A percentile compares a stretch with the other conserved stretches of the same genome.
phyloP scores from a whole-genome alignment of 2,888 invertebrate genomes.

The Caprella mutica region DNA sequence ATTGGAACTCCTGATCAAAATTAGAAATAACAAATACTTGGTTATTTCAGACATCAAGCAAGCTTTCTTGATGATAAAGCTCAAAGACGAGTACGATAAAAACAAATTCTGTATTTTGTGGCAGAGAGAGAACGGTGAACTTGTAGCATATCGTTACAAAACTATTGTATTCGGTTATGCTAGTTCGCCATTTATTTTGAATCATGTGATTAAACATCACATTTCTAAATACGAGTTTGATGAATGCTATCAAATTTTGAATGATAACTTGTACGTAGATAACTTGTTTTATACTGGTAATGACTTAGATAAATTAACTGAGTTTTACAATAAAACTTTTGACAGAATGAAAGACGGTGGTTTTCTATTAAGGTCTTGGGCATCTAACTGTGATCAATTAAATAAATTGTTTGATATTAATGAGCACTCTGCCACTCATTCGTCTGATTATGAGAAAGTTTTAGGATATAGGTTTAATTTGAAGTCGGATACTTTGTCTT shows the following conservation, averaged over 20 bases:
- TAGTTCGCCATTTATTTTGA: slow-evolving; percentile 1
- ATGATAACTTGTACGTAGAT: slow-evolving; percentile 5
- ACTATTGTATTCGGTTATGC: slow-evolving; percentile 6
- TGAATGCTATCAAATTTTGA: neutral
- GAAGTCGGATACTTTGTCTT: neutral
- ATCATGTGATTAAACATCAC: slow-evolving; percentile 3
- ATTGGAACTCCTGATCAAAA: neutral
- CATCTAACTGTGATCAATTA: neutral
- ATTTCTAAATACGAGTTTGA: neutral
- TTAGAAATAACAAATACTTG: neutral
- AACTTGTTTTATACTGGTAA: neutral
- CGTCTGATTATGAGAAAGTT: neutral
- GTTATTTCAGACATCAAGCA: neutral
- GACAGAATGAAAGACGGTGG: slow-evolving; percentile 1
- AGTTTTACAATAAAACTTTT: neutral
- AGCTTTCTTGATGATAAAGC: neutral
- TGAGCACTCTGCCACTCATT: neutral
- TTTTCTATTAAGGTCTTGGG: neutral
- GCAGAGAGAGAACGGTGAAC: neutral
- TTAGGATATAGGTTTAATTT: slow-evolving; percentile 1
- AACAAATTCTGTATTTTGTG: slow-evolving; percentile 8
- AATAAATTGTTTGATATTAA: neutral
- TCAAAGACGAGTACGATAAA: neutral
- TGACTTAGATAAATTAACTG: neutral
- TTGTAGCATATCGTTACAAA: neutral